phyloP scores from a whole-genome alignment of 2,888 invertebrate genomes.

The Ecdyonurus torrentis region DNA sequence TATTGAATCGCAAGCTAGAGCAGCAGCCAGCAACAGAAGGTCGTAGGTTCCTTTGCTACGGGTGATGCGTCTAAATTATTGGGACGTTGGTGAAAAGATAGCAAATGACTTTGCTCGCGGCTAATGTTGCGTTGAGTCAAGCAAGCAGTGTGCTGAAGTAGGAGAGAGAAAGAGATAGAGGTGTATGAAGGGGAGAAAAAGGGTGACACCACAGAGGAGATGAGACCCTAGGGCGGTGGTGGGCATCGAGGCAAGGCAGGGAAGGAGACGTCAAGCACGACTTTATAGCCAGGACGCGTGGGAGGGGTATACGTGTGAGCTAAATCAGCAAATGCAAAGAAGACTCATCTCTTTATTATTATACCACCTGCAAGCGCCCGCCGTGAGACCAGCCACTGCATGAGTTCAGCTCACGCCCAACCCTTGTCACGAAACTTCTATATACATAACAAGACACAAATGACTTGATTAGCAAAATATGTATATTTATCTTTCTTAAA shows the following conservation, averaged over 20 bases:
- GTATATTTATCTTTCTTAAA: neutral
- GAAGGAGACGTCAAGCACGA: neutral
- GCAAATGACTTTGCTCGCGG: neutral
- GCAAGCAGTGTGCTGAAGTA: neutral
- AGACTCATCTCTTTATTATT: neutral
- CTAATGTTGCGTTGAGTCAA: slow-evolving; percentile 1
- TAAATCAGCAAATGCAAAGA: too few relatives aligned
- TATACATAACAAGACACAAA: neutral
- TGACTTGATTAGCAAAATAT: neutral
- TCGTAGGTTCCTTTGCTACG: neutral
- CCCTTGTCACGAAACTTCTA: neutral
- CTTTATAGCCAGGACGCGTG: neutral
- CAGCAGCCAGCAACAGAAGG: neutral
- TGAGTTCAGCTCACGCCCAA: neutral
- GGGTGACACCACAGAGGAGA: too few relatives aligned
- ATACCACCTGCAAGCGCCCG: neutral
- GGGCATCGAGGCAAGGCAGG: too few relatives aligned
- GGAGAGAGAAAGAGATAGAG: too few relatives aligned
- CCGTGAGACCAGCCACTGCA: neutral
- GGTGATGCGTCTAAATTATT: neutral
- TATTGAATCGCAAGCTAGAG: neutral
- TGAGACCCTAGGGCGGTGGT: neutral
- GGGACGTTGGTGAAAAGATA: neutral
- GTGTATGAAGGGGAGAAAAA: too few relatives aligned
- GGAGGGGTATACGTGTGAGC: too few relatives aligned